Evolutionary conservation across 1,140 invertebrate genomes (phyloP).

Genomic region (Octopus sinensis): DNA sequence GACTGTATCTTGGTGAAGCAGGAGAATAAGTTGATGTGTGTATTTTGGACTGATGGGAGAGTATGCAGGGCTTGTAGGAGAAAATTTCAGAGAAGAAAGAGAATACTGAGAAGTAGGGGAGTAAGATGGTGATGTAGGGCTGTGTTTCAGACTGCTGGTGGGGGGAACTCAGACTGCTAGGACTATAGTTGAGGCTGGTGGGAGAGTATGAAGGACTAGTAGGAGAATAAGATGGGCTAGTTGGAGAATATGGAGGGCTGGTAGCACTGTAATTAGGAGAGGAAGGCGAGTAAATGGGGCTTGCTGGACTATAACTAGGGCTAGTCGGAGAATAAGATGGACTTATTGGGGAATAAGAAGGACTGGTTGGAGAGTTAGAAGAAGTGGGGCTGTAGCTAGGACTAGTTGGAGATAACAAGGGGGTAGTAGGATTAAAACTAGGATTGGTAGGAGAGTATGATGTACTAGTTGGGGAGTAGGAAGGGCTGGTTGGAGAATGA

Average conservation of each 20-base stretch:
- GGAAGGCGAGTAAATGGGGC: conserved; percentile 62
- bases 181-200: conserved; percentile 65
- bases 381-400: conserved; percentile 71
- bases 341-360: conserved; percentile 65
- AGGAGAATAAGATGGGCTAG: conserved; percentile 78
- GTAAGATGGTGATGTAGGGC: conserved; percentile 60
- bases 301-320: conserved; percentile 70
- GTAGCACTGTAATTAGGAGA: conserved; percentile 72
- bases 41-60: conserved; percentile 72
- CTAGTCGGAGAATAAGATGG: conserved; percentile 67
- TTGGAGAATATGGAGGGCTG: conserved; percentile 68
- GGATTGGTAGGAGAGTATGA: conserved; percentile 77
- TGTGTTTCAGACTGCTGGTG: conserved; percentile 60
- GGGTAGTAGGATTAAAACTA: conserved; percentile 66
- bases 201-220: conserved; percentile 70
- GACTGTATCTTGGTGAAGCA: conserved; percentile 65
- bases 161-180: conserved; percentile 59
- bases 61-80: conserved; percentile 67
- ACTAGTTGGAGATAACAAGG: conserved; percentile 67
- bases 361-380: conserved; percentile 57
- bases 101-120: conserved; percentile 69
- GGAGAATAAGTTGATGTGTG: conserved; percentile 44
- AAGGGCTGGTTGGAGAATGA: conserved; percentile 71
- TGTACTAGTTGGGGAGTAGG: conserved; percentile 65
- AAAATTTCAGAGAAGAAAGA: conserved; percentile 68